phyloP scores from a whole-genome alignment of 2,113 vertebrate genomes.

The Hemicordylus capensis region DNA sequence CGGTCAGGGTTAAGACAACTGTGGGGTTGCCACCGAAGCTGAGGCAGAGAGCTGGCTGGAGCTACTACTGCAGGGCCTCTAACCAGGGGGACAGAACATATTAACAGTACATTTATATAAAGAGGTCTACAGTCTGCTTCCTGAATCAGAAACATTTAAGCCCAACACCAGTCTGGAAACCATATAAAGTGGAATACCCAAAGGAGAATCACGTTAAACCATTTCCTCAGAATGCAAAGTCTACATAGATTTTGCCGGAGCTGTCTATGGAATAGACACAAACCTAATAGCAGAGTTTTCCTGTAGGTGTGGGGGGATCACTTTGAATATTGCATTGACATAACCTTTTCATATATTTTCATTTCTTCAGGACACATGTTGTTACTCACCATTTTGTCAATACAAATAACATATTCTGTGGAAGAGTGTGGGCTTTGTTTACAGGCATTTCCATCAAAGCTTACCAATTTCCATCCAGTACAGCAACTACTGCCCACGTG shows the following conservation, averaged over 20 bases:
- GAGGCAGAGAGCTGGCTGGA: neutral
- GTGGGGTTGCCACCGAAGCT: neutral
- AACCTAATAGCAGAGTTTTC: neutral
- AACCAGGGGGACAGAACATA: neutral
- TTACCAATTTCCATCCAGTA: neutral
- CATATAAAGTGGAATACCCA: neutral
- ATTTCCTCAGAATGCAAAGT: neutral
- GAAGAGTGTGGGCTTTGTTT: neutral
- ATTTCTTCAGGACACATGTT: too few relatives aligned
- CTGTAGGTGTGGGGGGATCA: too few relatives aligned
- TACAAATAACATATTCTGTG: too few relatives aligned
- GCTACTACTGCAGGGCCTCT: neutral
- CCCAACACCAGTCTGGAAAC: neutral
- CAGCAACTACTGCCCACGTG: neutral
- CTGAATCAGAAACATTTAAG: neutral
- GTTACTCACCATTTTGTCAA: too few relatives aligned
- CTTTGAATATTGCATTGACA: neutral
- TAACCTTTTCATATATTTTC: neutral
- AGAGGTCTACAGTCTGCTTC: neutral
- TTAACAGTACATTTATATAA: neutral
- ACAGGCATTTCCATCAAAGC: neutral
- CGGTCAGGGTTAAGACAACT: slow-evolving; percentile 61
- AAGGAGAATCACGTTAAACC: neutral
- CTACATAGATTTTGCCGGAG: neutral
- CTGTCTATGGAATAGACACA: neutral